phyloP scores from a whole-genome alignment of 2,888 invertebrate species.

The Synanthedon formicaeformis region DNA sequence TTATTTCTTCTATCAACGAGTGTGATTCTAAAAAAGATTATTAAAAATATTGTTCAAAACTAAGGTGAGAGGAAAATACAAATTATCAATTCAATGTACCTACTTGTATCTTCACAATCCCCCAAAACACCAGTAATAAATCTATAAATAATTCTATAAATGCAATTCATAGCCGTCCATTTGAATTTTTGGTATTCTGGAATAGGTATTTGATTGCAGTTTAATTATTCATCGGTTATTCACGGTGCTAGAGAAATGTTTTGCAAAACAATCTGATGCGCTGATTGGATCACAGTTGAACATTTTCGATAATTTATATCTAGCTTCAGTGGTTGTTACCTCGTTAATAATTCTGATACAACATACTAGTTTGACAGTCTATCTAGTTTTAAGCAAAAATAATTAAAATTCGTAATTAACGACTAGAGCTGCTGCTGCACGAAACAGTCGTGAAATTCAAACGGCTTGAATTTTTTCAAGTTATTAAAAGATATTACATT shows the following conservation, averaged over 20 bases:
- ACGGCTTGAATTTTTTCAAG: not conserved
- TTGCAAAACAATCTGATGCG: conserved; percentile 8
- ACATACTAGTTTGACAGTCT: too few species aligned
- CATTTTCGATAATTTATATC: not conserved
- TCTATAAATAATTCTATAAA: too few species aligned
- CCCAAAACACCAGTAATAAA: too few species aligned
- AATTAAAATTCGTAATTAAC: conserved; percentile 46
- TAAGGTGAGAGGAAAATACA: too few species aligned
- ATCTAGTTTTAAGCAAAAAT: conserved; percentile 16
- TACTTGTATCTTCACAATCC: too few species aligned
- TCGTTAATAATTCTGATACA: too few species aligned
- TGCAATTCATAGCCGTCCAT: conserved; percentile 2
- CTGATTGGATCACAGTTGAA: not conserved
- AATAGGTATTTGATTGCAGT: conserved; percentile 50
- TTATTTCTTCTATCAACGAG: too few species aligned
- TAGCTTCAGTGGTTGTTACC: too few species aligned
- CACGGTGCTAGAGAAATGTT: conserved; percentile 20
- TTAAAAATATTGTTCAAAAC: too few species aligned
- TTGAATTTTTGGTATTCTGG: conserved; percentile 36
- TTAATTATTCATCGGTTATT: conserved; percentile 50
- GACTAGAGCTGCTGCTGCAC: conserved; percentile 30
- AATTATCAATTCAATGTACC: too few species aligned
- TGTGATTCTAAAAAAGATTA: too few species aligned
- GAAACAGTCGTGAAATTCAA: conserved; percentile 27
- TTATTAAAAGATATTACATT: not conserved